phyloP scores from a whole-genome alignment of 2,888 invertebrate species.

The Peribatodes rhomboidaria region DNA sequence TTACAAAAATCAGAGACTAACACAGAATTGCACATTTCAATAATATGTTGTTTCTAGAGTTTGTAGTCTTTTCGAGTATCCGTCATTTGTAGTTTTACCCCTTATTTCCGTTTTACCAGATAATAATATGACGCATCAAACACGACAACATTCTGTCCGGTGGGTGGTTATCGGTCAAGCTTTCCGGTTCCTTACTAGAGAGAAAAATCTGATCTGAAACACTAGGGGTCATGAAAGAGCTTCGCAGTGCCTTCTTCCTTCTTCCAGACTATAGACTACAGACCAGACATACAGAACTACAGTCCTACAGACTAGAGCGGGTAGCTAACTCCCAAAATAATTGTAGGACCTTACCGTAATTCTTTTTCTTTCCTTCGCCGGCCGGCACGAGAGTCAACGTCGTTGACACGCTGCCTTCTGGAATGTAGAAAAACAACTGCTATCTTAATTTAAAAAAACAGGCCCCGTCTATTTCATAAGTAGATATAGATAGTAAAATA shows the following conservation, averaged over 20 bases:
- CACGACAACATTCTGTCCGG: background rate
- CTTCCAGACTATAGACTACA: too few species aligned
- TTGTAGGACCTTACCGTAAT: constrained; percentile 7
- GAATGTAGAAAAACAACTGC: background rate
- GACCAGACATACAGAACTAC: too few species aligned
- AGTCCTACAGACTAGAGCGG: constrained; percentile 57
- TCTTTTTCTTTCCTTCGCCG: constrained; percentile 14
- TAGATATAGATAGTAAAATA: background rate
- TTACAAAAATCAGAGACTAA: too few species aligned
- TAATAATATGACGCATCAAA: background rate
- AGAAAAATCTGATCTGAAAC: background rate
- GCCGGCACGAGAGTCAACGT: constrained; percentile 10
- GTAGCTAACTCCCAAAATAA: background rate
- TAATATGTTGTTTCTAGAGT: too few species aligned
- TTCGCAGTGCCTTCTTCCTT: too few species aligned
- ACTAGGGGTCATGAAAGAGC: background rate
- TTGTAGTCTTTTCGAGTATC: too few species aligned
- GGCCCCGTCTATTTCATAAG: background rate
- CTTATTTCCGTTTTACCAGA: background rate
- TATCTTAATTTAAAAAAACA: background rate
- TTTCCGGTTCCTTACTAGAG: background rate
- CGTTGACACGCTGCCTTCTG: constrained; percentile 22
- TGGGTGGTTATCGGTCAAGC: too few species aligned
- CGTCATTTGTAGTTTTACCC: too few species aligned
- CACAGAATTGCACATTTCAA: too few species aligned